Percentiles rank a stretch among this genome's conserved stretches.
Conservation (phyloP, 2,113 vertebrate genomes). For the Pedetes capensis region DNA sequence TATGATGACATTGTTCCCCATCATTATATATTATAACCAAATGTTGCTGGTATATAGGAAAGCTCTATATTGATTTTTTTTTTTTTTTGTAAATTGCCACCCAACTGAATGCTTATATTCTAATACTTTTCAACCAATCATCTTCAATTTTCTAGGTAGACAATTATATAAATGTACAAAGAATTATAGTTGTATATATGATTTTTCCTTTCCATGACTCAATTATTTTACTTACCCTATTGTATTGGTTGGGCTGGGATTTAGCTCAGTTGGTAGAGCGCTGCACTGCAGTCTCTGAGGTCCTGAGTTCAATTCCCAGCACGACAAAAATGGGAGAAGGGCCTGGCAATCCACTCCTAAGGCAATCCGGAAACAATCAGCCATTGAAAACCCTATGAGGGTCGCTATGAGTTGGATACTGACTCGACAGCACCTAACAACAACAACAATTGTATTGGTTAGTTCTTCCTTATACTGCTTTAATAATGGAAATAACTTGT, state of each 20-base stretch:
- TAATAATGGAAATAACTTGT: neutral
- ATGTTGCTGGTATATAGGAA: neutral
- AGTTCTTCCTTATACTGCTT: neutral
- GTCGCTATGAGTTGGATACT: too few species aligned
- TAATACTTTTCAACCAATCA: conserved; percentile 10
- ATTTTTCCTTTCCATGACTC: conserved; percentile 10
- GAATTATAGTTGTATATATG: neutral
- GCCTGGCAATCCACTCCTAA: too few species aligned
- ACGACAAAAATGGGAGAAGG: too few species aligned
- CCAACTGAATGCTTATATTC: neutral
- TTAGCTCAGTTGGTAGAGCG: too few species aligned
- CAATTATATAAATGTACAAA: neutral
- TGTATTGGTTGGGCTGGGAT: neutral
- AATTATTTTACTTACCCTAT: neutral
- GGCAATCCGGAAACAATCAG: too few species aligned
- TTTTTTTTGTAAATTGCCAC: neutral
- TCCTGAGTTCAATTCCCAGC: too few species aligned
- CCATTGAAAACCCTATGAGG: too few species aligned
- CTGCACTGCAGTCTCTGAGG: too few species aligned
- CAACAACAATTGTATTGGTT: neutral
- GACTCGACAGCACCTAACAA: too few species aligned
- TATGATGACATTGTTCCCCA: neutral
- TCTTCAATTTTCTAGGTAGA: conserved; percentile 9
- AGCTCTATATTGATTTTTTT: neutral
- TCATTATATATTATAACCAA: neutral